Percentiles rank a stretch among this genome's conserved stretches.
Conservation (phyloP, 2,113 vertebrate genomes). For the Rhabdomys dilectus region DNA sequence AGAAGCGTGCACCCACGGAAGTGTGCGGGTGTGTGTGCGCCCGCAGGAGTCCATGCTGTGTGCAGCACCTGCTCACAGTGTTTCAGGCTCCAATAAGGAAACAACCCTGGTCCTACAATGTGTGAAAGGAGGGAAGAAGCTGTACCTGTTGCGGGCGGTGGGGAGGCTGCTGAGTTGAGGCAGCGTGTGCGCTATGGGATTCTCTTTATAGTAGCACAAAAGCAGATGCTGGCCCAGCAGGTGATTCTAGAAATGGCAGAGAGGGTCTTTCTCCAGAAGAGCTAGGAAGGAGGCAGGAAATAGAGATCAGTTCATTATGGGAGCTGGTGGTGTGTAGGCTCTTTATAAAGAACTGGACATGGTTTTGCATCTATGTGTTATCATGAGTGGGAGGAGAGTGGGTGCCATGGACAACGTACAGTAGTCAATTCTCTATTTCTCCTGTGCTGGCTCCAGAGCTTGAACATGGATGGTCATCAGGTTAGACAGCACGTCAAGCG, state of each 20-base stretch:
- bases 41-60: neutral
- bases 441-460: neutral
- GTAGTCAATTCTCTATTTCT: neutral
- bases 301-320: no score
- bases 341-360: neutral
- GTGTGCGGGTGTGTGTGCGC: neutral
- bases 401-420: neutral
- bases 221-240: no score
- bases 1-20: neutral
- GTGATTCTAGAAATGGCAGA: neutral
- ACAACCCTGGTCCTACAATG: neutral
- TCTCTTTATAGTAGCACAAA: neutral
- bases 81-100: neutral
- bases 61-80: neutral
- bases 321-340: neutral
- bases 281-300: neutral
- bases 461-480: neutral
- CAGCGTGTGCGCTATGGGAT: fast-evolving
- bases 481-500: neutral
- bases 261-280: neutral
- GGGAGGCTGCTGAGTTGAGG: neutral
- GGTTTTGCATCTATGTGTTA: neutral
- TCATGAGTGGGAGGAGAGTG: no score
- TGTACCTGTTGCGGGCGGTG: neutral
- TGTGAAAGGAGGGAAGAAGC: neutral